These are phyloP conservation scores for Pelobates fuscus DNA, from an alignment of 2,113 vertebrate species.

Conservation along the genomic window DNA sequence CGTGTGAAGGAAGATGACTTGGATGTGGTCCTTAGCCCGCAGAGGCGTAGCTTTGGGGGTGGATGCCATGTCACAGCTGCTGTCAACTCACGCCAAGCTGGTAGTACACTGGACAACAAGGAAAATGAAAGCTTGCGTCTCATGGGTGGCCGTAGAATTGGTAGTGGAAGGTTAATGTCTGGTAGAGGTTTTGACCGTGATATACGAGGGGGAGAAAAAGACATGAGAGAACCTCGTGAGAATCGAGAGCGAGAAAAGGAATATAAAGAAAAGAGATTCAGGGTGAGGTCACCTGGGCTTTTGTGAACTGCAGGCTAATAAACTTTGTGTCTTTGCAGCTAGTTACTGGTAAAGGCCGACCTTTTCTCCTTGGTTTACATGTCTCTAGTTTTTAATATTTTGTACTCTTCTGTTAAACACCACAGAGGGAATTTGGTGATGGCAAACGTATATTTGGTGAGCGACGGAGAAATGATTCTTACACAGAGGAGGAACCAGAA, in stretches of 20 bases:
- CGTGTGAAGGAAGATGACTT: constrained; percentile 94
- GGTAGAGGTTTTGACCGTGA: constrained; percentile 88
- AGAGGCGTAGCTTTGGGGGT: constrained; percentile 94
- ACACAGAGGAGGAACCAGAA: constrained; percentile 95
- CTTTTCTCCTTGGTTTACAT: no score
- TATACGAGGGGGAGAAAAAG: constrained; percentile 79
- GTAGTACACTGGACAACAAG: constrained; percentile 90
- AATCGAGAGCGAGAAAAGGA: constrained; percentile 86
- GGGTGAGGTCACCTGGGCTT: constrained; percentile 70
- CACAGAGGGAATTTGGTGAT: constrained; percentile 91
- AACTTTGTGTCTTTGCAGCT: no score
- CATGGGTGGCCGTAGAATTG: constrained; percentile 84
- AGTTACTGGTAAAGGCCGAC: no score
- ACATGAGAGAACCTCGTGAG: constrained; percentile 70
- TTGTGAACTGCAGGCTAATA: neutral
- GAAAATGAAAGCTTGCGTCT: constrained; percentile 86
- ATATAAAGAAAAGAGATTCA: constrained; percentile 93
- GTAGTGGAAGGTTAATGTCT: constrained; percentile 92
- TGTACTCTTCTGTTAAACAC: neutral
- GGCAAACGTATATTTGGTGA: constrained; percentile 91
- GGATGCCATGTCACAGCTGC: constrained; percentile 86
- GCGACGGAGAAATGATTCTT: constrained; percentile 93
- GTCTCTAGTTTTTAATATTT: neutral
- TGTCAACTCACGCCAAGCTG: constrained; percentile 74
- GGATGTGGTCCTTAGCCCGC: constrained; percentile 92